Base-by-base conservation (phyloP, 2,797 vertebrate species). In the Darevskia mixta region DNA sequence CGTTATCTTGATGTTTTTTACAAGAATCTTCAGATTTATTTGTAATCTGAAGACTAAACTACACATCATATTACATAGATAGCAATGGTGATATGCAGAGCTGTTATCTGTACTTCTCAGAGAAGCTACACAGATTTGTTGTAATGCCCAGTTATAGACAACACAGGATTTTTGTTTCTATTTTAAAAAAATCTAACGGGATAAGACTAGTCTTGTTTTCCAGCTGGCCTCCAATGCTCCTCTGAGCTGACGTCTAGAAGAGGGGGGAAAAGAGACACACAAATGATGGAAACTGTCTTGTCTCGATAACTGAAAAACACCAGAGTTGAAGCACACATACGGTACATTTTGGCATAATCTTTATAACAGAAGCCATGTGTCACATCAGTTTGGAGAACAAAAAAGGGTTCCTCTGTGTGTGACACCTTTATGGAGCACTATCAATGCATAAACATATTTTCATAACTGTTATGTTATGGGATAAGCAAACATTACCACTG, bases 161-260 rank as follows among this genome's bases (percentile, higher is more conserved):
- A 97, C 96, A 96, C 94, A 94, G 87, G 89, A 95, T 94, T 94
- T 92, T 95, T 97, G 95, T 96, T 94, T 92, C 93, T 86, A 80
- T 1, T 49, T 38, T 66, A 55, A 20, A 7, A 79, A 79, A 73
- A 89, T 79, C 43, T 20, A 88, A 90, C 43, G 72, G 87, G 89
- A 90, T 93, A 95, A 96, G 72, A 91, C 91, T 9, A 90, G 93
- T 93, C 88, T 96, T 96, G 95, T 96, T 93, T 93, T 91, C 89
- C 94, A 88, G 88, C 58, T 90, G 88, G 87, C 89, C 91, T 92
- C 79, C 61, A 90, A 93, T 88, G 83, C 3, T 92, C 88, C 92
- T 89, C 90, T 89, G 85, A 92, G 90, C 78, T 81, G 75, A 87
- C 64, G 73, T 17, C 35, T 90, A 92, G 86, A 1, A 75, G 71